A percentile compares a stretch with the other conserved stretches of the same genome.
These are phyloP conservation scores for Bradypodion ventrale DNA, from an alignment of 2,797 vertebrate genomes.

Conservation along the genomic window DNA sequence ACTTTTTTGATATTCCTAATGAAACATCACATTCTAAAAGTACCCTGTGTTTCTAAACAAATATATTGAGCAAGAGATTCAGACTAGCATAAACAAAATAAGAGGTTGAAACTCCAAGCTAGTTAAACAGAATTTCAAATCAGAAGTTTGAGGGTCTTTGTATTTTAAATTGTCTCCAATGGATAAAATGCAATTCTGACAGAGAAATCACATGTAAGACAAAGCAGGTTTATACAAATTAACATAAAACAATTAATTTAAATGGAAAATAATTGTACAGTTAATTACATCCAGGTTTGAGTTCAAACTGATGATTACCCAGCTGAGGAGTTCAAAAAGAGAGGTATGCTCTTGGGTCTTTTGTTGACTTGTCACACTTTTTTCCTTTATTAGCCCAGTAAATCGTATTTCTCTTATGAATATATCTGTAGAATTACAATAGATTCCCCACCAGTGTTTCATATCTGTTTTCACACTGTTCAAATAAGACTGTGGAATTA, in stretches of 20 bases:
- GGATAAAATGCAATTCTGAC: not conserved
- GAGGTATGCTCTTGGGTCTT: not conserved
- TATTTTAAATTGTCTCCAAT: constrained; percentile 1
- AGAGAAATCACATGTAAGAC: not conserved
- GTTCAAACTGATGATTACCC: constrained; percentile 5
- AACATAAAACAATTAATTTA: not conserved
- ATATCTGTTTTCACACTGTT: not conserved
- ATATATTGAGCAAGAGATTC: not conserved
- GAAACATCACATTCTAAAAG: not conserved
- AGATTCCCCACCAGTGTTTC: not conserved
- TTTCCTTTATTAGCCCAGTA: not conserved
- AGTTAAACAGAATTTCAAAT: not conserved
- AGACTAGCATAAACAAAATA: not conserved
- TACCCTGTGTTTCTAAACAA: not conserved
- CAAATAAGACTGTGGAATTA: not conserved
- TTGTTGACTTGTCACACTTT: not conserved
- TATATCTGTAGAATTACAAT: not conserved
- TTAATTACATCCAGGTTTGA: not conserved
- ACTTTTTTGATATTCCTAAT: not conserved
- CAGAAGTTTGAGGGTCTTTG: not conserved
- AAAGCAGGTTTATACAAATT: not conserved
- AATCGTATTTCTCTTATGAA: not conserved
- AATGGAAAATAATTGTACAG: constrained; percentile 3
- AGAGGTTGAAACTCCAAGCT: not conserved
- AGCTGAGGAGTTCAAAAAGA: not conserved